Evolutionary conservation across 2,113 vertebrate genomes (phyloP).

Genomic region (Salvelinus namaycush): DNA sequence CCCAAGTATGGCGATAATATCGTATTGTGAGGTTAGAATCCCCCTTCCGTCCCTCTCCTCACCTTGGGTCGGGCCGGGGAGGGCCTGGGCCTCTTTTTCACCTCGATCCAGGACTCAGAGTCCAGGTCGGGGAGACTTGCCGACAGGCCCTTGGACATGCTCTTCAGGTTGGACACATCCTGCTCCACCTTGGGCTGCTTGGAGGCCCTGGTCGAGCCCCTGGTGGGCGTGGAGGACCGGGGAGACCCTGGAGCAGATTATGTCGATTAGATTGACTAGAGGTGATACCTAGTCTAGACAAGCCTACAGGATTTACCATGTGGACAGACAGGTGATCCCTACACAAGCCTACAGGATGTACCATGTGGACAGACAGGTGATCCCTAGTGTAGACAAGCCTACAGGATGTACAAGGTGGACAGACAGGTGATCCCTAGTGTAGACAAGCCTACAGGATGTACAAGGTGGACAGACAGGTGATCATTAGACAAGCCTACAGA

Average conservation of each 20-base stretch:
- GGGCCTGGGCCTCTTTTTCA: conserved; percentile 81
- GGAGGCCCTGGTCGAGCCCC: conserved; percentile 52
- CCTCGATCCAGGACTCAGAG: conserved; percentile 89
- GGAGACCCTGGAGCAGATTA: conserved; percentile 82
- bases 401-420: neutral
- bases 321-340: conserved; percentile 4
- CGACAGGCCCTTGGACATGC: conserved; percentile 88
- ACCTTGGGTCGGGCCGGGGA: conserved; percentile 83
- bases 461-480: no score
- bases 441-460: no score
- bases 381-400: no score
- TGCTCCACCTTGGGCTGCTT: conserved; percentile 81
- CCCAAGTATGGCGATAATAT: no score
- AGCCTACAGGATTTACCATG: neutral
- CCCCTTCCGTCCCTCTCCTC: conserved; percentile 5
- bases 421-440: no score
- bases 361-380: neutral
- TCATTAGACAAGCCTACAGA: no score
- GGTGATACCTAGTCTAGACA: no score
- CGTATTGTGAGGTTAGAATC: no score
- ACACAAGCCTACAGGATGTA: no score
- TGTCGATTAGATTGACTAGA: conserved; percentile 39
- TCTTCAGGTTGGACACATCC: conserved; percentile 91
- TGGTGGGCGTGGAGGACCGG: conserved; percentile 67
- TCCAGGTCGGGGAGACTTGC: conserved; percentile 65